These are phyloP conservation scores for Lithosia quadra DNA, from an alignment of 2,888 invertebrate genomes.

Conservation along the genomic window DNA sequence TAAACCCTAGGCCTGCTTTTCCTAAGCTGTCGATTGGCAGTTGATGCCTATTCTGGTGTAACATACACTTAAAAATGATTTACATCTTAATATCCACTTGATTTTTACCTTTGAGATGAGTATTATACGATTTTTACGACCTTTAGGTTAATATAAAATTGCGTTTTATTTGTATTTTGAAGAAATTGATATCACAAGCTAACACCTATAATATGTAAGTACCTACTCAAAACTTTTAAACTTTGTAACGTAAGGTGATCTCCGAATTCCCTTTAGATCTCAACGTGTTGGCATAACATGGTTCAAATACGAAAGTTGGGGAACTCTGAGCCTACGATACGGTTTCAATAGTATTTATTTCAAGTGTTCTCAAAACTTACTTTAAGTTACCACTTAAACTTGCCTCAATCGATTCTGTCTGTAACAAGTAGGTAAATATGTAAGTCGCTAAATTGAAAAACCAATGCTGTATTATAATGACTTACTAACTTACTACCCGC, in stretches of 20 bases:
- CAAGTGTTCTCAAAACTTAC: conserved; percentile 36
- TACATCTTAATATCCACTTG: no score
- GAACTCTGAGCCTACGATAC: conserved; percentile 17
- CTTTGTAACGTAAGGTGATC: conserved; percentile 20
- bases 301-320: conserved; percentile 29
- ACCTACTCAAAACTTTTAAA: conserved; percentile 16
- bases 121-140: no score
- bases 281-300: conserved; percentile 32
- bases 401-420: conserved; percentile 25
- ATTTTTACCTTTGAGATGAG: no score
- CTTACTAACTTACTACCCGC: background rate
- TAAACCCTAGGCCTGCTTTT: no score
- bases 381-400: conserved; percentile 37
- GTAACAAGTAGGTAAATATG: conserved; percentile 26
- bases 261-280: conserved; percentile 22
- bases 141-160: no score
- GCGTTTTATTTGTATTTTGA: no score
- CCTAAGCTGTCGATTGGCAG: no score
- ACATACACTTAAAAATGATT: no score
- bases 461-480: background rate
- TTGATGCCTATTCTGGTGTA: no score
- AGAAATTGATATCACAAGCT: no score
- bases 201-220: background rate
- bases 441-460: conserved; percentile 16
- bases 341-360: conserved; percentile 44